Base-by-base conservation (phyloP, 2,797 vertebrate genomes). In the Darevskia mixta region DNA sequence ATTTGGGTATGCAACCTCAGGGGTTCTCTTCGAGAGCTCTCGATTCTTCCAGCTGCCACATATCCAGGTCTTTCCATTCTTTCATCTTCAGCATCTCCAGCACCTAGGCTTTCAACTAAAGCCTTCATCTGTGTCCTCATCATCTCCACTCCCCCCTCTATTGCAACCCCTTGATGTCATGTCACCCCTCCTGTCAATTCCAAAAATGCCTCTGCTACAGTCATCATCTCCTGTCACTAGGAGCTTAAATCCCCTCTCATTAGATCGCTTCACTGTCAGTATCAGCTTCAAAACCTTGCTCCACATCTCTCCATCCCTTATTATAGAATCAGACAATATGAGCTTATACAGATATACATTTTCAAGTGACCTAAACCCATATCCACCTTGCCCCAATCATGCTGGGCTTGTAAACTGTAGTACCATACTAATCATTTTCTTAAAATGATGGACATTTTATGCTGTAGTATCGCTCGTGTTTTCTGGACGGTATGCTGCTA, bases 261-360 rank as follows among this genome's bases (percentile, higher is more conserved):
- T 79, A 86, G 32, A 81, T 86, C 77, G n/a, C 86, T 87, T 81
- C 86, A 81, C 67, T 87, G 86, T 87, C 78, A 87, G 35, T 23
- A 81, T 81, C 38, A 23, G 2, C 67, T 43, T 87, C 78, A 25
- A 81, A 35, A 49, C 69, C 67, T 41, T 80, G 55, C 66, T 79
- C 85, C 43, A 71, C n/a, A 3, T 55, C 45, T 86, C 55, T 29
- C 38, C 73, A 66, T 20, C 13, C 61, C 45, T 79, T 69, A 55
- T 61, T 23, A 41, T 23, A 61, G 27, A 61, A 27, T 69, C 32
- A 73, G 35, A 87, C 78, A 81, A 72, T 61, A n/a, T 80, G 67
- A 61, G 55, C 45, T 72, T 61, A 73, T 61, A 38, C 17, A 73
- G n/a, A 72, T 11, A 55, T 73, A 80, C 35, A 41, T 72, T 80